Evolutionary conservation across 2,888 invertebrate species (phyloP), one percentile per base, ranked within the genome.

Genomic region (Heliconius hortense): DNA sequence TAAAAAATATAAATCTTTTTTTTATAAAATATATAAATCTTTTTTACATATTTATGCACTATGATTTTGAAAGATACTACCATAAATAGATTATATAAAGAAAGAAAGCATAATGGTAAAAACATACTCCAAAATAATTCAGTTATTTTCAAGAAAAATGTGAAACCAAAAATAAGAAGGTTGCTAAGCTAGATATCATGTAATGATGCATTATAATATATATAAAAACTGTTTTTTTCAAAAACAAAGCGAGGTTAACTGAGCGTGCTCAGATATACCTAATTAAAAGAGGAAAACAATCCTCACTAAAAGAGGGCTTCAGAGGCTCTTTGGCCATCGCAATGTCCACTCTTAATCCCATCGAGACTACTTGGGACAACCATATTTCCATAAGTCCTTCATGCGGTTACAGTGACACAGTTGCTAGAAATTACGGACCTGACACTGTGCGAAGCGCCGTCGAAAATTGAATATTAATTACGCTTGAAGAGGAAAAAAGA

Each of bases 341-440:
- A 39, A 71, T 18, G 60, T 43, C 39, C 59, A 26, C 43, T 60
- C 26, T 1, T 71, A 71, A 62, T 71, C 39, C 39, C 26, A 60
- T 60, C 60, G 71, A 71, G 60, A 26, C 26, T 60, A 26, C 39
- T 60, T 60, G 39, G 39, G 60, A 53, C 53, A 18, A 71, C 13
- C 5, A 28, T 62, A 71, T 71, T 62, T 60, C 71, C 43, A 43
- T 71, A 35, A 70, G 39, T 39, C 39, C 71, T 71, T 71, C 60
- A 21, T 39, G 71, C 59, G 31, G 35, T 59, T 70, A 70, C 69
- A 24, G 31, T n/a, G 59, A 39, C 59, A 60, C 35, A 71, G 71
- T 59, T 39, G 60, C 26, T 31, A 26, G 13, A 35, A 39, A 71
- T 60, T 60, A 60, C 39, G 28, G 26, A 62, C 21, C 35, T 15